These are phyloP conservation scores for Aegypius monachus DNA, from an alignment of 2,113 vertebrate species.

Conservation along the genomic window DNA sequence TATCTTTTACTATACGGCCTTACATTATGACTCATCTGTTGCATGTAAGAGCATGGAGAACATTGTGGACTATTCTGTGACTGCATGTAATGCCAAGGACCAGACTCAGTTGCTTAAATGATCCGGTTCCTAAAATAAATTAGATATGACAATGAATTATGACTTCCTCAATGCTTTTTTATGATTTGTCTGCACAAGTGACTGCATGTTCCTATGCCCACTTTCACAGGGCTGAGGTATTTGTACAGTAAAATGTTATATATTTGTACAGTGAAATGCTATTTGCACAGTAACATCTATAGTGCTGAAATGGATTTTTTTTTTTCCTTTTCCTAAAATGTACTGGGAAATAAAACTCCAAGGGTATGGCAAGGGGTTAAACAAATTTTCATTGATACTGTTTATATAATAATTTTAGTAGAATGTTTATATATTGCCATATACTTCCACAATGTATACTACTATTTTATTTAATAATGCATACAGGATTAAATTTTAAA, in stretches of 20 bases:
- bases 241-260: neutral
- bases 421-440: neutral
- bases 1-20: neutral
- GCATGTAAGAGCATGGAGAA: neutral
- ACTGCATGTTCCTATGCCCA: neutral
- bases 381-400: neutral
- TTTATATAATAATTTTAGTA: neutral
- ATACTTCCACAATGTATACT: neutral
- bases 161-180: neutral
- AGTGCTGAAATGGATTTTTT: neutral
- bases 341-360: neutral
- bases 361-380: neutral
- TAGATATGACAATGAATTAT: neutral
- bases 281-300: neutral
- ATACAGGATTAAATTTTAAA: neutral
- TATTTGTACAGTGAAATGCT: neutral
- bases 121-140: neutral
- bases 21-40: neutral
- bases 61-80: neutral
- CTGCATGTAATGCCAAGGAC: neutral
- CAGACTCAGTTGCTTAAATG: neutral
- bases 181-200: neutral
- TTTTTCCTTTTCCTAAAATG: neutral
- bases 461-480: neutral
- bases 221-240: neutral